Base-by-base conservation (phyloP, 2,888 invertebrate species). In the Papilio gigon region DNA sequence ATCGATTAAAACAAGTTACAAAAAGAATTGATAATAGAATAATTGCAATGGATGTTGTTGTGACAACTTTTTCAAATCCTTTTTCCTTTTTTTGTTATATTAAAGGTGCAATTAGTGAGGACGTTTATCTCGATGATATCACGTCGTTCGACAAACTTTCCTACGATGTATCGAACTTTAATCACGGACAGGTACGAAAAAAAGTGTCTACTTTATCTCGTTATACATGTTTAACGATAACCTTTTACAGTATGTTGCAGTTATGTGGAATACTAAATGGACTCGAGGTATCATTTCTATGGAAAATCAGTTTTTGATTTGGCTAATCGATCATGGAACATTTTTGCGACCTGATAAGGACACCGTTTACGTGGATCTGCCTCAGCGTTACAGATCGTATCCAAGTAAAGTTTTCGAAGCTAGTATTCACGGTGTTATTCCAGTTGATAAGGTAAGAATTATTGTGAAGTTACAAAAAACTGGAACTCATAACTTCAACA, bases 401-500 rank as follows among this genome's bases (percentile, higher is more conserved):
- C 86, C 85, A 12, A 78, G 82, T 9, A 84, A 82, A 77, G 78
- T 87, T 0, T 86, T 87, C 78, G 86, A 87, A 74, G 87, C 86
- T 8, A 85, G 84, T 69, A 75, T 87, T 47, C 85, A 85, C 80
- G 87, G 87, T 37, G 84, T 86, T 5, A 72, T 74, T 17, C 86
- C 87, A 66, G 40, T 86, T 35, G 82, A 83, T 65, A 82, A 82
- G 71, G 87, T 86, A 76, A 75, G n/a, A n/a, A n/a, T n/a, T n/a
- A n/a, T n/a, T n/a, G n/a, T n/a, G n/a, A n/a, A n/a, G n/a, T n/a
- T n/a, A n/a, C n/a, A n/a, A n/a, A n/a, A n/a, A n/a, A n/a, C n/a
- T n/a, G n/a, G n/a, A n/a, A n/a, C n/a, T n/a, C n/a, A n/a, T n/a
- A n/a, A n/a, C n/a, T n/a, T n/a, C n/a, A n/a, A n/a, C n/a, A n/a